Percentiles rank a stretch among this genome's conserved stretches.
Evolutionary conservation across 2,888 invertebrate genomes (phyloP).

Genomic region (Esperia sulphurella): DNA sequence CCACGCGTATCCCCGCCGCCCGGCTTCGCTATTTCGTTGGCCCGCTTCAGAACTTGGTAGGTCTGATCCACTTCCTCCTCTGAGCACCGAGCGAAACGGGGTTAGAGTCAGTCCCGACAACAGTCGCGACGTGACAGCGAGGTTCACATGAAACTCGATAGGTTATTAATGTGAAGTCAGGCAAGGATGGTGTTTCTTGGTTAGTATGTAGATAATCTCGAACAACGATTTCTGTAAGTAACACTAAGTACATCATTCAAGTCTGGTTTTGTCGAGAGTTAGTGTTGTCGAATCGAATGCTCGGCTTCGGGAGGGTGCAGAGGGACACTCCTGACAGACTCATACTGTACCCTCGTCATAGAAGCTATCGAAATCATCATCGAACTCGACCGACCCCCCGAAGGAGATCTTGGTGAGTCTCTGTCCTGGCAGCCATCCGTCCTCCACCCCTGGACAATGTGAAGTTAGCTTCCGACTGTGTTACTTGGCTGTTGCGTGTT

Average conservation of each 20-base stretch:
- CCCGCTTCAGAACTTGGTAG: constrained; percentile 96
- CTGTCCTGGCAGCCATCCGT: constrained; percentile 77
- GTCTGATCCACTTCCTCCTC: constrained; percentile 92
- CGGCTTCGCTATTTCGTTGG: constrained; percentile 89
- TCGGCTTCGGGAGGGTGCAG: constrained; percentile 49
- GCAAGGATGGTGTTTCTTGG: constrained; percentile 17
- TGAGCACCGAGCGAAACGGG: constrained; percentile 69
- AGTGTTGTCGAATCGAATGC: constrained; percentile 46
- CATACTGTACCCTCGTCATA: constrained; percentile 71
- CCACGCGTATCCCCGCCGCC: constrained; percentile 72
- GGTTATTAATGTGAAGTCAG: constrained; percentile 25
- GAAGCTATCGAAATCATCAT: constrained; percentile 75
- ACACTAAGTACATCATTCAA: background rate
- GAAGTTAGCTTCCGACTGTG: constrained; percentile 56
- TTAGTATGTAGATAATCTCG: constrained; percentile 13
- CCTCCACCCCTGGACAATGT: constrained; percentile 70
- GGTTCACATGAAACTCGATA: constrained; percentile 23
- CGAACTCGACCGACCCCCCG: constrained; percentile 71
- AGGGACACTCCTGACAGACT: constrained; percentile 59
- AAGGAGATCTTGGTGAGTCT: constrained; percentile 75
- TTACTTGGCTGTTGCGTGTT: constrained; percentile 31
- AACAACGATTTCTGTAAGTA: constrained; percentile 9
- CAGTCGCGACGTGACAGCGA: constrained; percentile 20
- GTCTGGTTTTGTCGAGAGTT: constrained; percentile 31
- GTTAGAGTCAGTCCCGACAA: constrained; percentile 50